These are phyloP conservation scores for Gymnothorax javanicus DNA, from an alignment of 2,797 vertebrate species.

Conservation along the genomic window DNA sequence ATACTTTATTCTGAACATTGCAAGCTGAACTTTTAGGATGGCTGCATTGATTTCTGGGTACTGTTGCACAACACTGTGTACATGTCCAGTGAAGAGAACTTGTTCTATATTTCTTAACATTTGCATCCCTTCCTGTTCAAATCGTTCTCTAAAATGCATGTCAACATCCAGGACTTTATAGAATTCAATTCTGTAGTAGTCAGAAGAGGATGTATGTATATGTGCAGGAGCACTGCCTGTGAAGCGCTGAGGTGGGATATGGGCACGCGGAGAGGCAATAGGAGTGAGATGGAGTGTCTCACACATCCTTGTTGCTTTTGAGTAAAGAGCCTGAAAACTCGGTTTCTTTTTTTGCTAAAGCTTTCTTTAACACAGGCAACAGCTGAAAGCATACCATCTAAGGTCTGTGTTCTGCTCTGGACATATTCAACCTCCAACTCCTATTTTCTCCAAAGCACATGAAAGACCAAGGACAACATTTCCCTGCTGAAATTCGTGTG, in stretches of 20 bases:
- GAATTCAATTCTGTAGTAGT: conserved; percentile 17
- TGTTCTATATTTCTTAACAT: too few species aligned
- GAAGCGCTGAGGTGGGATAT: conserved; percentile 5
- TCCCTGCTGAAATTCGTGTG: neutral
- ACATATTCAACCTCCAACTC: conserved; percentile 12
- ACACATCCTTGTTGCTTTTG: conserved; percentile 13
- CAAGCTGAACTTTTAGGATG: too few species aligned
- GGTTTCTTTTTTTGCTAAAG: conserved; percentile 13
- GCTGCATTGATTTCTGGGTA: too few species aligned
- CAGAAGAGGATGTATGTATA: conserved; percentile 8
- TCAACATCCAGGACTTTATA: conserved; percentile 23
- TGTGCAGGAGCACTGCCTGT: conserved; percentile 12
- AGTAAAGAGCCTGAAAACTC: too few species aligned
- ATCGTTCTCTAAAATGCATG: too few species aligned
- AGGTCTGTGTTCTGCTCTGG: conserved; percentile 25
- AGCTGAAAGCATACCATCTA: conserved; percentile 25
- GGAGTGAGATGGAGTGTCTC: neutral
- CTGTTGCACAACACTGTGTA: too few species aligned
- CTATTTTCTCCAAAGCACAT: neutral
- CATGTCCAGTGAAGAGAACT: too few species aligned
- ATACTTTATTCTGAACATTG: too few species aligned
- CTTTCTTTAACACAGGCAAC: neutral
- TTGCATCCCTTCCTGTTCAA: too few species aligned
- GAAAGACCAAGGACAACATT: conserved; percentile 17
- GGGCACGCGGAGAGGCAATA: neutral